Evolutionary conservation across 1,140 invertebrate genomes (phyloP), one percentile per base, ranked within the genome.

Genomic region (Oreohelix idahoensis): DNA sequence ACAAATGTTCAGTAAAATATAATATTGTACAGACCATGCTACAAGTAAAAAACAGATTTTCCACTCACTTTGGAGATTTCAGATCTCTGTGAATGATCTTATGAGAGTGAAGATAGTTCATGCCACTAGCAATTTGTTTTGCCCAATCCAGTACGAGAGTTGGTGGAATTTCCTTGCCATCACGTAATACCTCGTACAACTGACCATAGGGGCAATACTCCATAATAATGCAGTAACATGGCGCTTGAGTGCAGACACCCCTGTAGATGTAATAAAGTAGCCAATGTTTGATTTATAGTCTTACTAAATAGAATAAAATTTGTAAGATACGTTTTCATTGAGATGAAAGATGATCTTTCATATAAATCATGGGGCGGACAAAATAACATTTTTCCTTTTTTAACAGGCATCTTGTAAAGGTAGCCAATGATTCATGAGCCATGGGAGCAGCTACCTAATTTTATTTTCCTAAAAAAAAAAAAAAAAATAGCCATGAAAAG

Each of bases 51-150:
- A 10, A 58, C 23, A 23, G 17, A 58, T 66, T 2, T 66, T 32
- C 8, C 29, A 95, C 95, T 95, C 95, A 98, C 97, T 99, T 93
- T 45, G 92, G 93, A 66, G 92, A 93, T 83, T 93, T 93, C 39
- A 99, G 94, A 94, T 99, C 98, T 86, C 98, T 94, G 89, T 99
- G 98, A 90, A 99, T 99, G 85, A 99, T 99, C 93, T 98, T 99
- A 89, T 98, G 96, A 20, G 95, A 94, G 93, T 99, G 98, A 49
- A 99, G 94, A 93, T 99, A 99, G 88, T 96, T 95, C 98, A 99
- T 99, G 10, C 98, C 98, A 85, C 95, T 94, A 15, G 98, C 97
- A 81, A 99, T 98, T 93, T 99, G 97, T 92, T 97, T 97, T 8
- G 97, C 95, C 98, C 98, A 99, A 73, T 96, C 95, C 5, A 98